Evolutionary conservation across 2,888 invertebrate genomes (phyloP), one percentile per base, ranked within the genome.

Genomic region (Operophtera brumata): DNA sequence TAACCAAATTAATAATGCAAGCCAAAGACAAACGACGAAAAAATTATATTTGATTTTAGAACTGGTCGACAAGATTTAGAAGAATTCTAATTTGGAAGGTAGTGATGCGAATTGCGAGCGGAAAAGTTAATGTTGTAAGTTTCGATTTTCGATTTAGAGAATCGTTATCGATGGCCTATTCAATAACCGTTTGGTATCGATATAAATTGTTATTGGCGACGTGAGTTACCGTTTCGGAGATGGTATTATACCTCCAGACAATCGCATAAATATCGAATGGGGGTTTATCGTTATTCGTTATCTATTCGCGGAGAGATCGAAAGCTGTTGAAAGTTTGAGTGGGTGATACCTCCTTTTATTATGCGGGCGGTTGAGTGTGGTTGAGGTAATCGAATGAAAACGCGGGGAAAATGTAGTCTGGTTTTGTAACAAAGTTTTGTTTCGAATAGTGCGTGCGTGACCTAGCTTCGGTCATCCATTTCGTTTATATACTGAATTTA

Each of bases 161-260:
- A 81, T 80, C 78, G 77, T 75, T 82, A 81, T 79, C 82, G 77
- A 75, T 79, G 73, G 71, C 70, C 77, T 77, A 78, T 81, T 83
- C 84, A 80, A 84, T 84, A 85, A 84, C 79, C 79, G 81, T 84
- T 82, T 69, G 71, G 77, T 76, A 83, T 80, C 84, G 82, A 80
- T 84, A 86, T 84, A 85, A 77, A 80, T 83, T 80, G 84, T 84
- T 85, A 84, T 83, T 77, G 82, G 78, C 75, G 81, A 80, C 78
- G 80, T 86, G 86, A 87, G 80, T 86, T 87, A 86, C 82, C 74
- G 84, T 79, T 82, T 78, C 75, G 71, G 73, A 79, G 85, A 86
- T 80, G 81, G 78, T 78, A 77, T 72, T 81, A 77, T 81, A 83
- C 82, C 80, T 77, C 65, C 81, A 80, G 83, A 85, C 84, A 83